These are phyloP conservation scores for Muraenolepis orangiensis DNA, from an alignment of 2,797 vertebrate species.

Conservation along the genomic window DNA sequence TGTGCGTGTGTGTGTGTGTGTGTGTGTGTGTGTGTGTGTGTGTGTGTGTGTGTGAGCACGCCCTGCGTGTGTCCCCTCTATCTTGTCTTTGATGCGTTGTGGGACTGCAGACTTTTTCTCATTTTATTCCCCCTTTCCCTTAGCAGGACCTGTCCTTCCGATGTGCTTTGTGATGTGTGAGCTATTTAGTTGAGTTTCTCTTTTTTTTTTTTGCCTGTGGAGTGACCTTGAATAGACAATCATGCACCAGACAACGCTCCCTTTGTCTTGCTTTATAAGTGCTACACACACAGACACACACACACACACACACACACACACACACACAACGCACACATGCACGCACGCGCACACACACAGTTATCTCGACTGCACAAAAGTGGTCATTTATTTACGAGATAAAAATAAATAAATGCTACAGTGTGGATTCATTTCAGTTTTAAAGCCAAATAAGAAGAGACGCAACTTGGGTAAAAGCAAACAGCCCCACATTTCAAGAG, in stretches of 20 bases:
- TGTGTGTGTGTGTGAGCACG: conserved; percentile 5
- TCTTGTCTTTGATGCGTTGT: conserved; percentile 39
- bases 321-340: conserved; percentile 19
- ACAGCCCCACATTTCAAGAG: no score
- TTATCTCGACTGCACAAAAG: neutral
- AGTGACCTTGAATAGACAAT: neutral
- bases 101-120: conserved; percentile 36
- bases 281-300: neutral
- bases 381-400: neutral
- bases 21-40: neutral
- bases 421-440: neutral
- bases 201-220: conserved; percentile 1
- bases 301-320: conserved; percentile 12
- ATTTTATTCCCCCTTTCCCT: conserved; percentile 25
- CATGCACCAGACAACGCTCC: neutral
- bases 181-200: neutral
- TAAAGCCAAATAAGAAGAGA: neutral
- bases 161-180: conserved; percentile 14
- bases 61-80: conserved; percentile 4
- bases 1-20: conserved; percentile 4
- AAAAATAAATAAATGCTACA: neutral
- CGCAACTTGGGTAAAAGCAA: neutral
- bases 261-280: neutral
- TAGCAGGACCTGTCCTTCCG: conserved; percentile 19
- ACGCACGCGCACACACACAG: conserved; percentile 17